phyloP scores from a whole-genome alignment of 2,113 vertebrate species.

The Orycteropus afer region DNA sequence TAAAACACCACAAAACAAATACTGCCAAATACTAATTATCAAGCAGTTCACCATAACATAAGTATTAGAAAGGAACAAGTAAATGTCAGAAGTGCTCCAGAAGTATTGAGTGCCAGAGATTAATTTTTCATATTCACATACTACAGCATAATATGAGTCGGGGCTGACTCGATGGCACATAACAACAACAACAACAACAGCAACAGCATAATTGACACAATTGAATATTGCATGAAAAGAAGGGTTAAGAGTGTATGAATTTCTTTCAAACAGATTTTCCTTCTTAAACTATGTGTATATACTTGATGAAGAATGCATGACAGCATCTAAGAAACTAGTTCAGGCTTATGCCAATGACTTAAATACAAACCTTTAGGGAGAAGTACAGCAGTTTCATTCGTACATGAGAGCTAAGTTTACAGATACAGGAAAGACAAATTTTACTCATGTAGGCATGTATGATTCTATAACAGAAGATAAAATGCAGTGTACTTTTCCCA shows the following conservation, averaged over 20 bases:
- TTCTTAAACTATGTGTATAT: not conserved
- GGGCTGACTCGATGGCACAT: too few species aligned
- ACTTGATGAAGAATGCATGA: not conserved
- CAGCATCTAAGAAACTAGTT: not conserved
- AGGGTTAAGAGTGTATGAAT: not conserved
- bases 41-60: not conserved
- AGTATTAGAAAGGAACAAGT: not conserved
- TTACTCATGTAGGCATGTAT: not conserved
- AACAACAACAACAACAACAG: too few species aligned
- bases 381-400: not conserved
- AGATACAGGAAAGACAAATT: not conserved
- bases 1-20: not conserved
- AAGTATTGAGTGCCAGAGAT: not conserved
- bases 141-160: too few species aligned
- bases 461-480: not conserved
- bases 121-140: not conserved
- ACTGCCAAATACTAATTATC: not conserved
- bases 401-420: not conserved
- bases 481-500: not conserved
- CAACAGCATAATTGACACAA: not conserved
- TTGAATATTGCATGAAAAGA: not conserved
- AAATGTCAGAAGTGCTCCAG: not conserved
- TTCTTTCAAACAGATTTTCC: not conserved
- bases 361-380: not conserved
- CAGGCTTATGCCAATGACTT: not conserved